phyloP scores from a whole-genome alignment of 2,113 vertebrate genomes.

The Paradoxurus hermaphroditus region DNA sequence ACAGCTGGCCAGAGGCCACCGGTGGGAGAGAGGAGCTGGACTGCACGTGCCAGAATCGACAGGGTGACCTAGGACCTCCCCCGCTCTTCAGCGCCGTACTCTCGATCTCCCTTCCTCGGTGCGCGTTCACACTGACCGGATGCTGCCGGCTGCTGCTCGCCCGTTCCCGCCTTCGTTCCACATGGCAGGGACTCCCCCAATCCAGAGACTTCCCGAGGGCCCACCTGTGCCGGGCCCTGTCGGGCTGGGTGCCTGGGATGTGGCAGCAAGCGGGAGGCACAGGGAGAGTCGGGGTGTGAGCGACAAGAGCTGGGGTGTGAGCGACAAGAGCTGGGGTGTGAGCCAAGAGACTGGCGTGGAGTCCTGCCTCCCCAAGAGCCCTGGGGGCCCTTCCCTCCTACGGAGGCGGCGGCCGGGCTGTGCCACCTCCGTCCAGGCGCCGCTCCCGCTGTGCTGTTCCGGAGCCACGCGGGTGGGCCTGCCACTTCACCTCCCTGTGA shows the following conservation, averaged over 20 bases:
- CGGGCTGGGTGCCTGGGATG: too few species aligned
- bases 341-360: neutral
- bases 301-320: neutral
- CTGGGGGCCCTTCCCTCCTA: too few species aligned
- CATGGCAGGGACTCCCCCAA: neutral
- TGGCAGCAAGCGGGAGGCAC: too few species aligned
- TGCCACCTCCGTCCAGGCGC: rapidly evolving
- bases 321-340: neutral
- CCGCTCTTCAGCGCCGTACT: neutral
- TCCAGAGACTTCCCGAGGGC: neutral
- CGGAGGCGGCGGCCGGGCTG: too few species aligned
- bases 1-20: neutral
- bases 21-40: neutral
- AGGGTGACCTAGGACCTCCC: neutral
- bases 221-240: neutral
- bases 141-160: neutral
- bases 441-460: neutral
- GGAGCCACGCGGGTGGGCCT: neutral
- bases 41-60: neutral
- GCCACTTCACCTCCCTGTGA: neutral
- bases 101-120: rapidly evolving
- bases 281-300: neutral
- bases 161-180: neutral
- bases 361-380: neutral
- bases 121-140: rapidly evolving